A percentile compares a stretch with the other conserved stretches of the same genome.
phyloP scores from a whole-genome alignment of 2,113 vertebrate genomes.

The chimpanzee (Pan troglodytes) region NHGRI_mPanTro3-v2.1_pri NC_072398.2:134470501-134471000 shows the following conservation, averaged over 20 bases:
- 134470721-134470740: not conserved
- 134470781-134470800: not conserved
- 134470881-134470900: not conserved
- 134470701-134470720: not conserved
- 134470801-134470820: not conserved
- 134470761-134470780: not conserved
- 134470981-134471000: constrained; percentile 53
- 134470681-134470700: not conserved
- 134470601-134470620: not conserved
- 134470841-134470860: not conserved
- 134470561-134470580: not conserved
- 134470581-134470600: not conserved
- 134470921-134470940: not conserved
- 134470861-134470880: not conserved
- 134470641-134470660: not conserved
- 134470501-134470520: not conserved
- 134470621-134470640: not conserved
- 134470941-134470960: not conserved
- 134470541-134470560: not conserved
- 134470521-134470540: not conserved
- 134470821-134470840: not conserved
- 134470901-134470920: not conserved
- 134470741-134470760: not conserved
- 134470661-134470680: not conserved
- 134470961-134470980: not conserved